Percentiles rank a stretch among this genome's conserved stretches.
Evolutionary conservation across 2,888 invertebrate genomes (phyloP).

Genomic region (Linnaemya vulpina): DNA sequence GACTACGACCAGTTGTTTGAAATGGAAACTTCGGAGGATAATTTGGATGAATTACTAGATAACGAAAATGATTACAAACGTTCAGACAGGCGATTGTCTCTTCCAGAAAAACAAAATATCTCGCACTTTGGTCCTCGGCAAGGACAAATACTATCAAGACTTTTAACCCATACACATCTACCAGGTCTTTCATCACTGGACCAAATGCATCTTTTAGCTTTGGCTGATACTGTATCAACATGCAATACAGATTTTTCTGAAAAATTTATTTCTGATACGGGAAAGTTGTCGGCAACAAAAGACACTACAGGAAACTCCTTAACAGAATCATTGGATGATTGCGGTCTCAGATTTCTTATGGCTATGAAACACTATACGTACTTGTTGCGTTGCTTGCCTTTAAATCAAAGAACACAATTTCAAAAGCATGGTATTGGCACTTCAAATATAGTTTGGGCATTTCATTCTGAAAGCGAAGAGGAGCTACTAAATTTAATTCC

Average conservation of each 20-base stretch:
- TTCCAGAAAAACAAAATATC: conserved; percentile 89
- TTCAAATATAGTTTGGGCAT: conserved; percentile 98
- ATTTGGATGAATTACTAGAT: conserved; percentile 90
- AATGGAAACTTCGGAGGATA: conserved; percentile 91
- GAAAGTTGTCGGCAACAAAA: conserved; percentile 87
- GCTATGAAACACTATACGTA: conserved; percentile 99
- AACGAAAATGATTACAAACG: conserved; percentile 88
- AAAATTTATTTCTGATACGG: conserved; percentile 88
- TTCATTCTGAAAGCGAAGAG: conserved; percentile 98
- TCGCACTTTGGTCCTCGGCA: conserved; percentile 95
- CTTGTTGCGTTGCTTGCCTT: conserved; percentile 94
- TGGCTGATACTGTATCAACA: conserved; percentile 98
- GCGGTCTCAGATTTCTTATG: conserved; percentile 96
- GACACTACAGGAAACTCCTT: conserved; percentile 85
- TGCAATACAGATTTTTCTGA: conserved; percentile 95
- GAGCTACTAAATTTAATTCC: conserved; percentile 95
- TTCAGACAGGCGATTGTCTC: conserved; percentile 86
- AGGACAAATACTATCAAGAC: conserved; percentile 92
- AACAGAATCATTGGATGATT: conserved; percentile 96
- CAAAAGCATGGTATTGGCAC: conserved; percentile 94
- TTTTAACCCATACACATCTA: conserved; percentile 96
- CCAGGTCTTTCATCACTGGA: conserved; percentile 98
- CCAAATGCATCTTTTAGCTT: conserved; percentile 99
- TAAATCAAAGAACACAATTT: conserved; percentile 92
- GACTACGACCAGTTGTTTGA: conserved; percentile 97